Conservation (phyloP, 2,797 vertebrate genomes). For the Sebastes vulpes region DNA sequence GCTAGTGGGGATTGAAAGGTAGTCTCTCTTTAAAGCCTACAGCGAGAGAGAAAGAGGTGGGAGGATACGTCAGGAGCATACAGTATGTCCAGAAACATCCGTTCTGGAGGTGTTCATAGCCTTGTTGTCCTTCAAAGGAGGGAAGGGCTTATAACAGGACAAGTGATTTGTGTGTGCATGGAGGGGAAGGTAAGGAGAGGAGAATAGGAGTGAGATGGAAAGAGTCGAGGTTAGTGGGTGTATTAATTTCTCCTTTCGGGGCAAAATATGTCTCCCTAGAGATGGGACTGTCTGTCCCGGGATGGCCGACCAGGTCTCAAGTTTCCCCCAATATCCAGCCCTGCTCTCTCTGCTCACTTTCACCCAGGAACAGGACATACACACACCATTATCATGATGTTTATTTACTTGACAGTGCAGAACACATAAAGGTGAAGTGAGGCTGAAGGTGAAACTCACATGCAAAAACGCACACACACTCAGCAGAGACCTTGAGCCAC, state of each 20-base stretch:
- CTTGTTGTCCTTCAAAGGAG: slow-evolving; percentile 32
- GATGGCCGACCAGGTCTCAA: slow-evolving; percentile 70
- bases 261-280: slow-evolving; percentile 79
- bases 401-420: slow-evolving; percentile 40
- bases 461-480: not conserved
- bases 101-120: not conserved
- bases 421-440: not conserved
- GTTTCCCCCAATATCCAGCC: slow-evolving; percentile 70
- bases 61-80: not conserved
- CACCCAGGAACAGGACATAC: slow-evolving; percentile 25
- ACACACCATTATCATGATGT: slow-evolving; percentile 21
- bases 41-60: not conserved
- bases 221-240: slow-evolving; percentile 65
- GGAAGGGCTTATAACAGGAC: not conserved
- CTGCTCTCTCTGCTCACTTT: slow-evolving; percentile 48
- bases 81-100: not conserved
- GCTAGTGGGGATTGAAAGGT: not conserved
- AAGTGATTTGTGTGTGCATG: slow-evolving; percentile 15
- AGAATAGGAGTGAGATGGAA: slow-evolving; percentile 19
- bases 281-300: slow-evolving; percentile 80
- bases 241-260: slow-evolving; percentile 88
- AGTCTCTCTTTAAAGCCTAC: not conserved
- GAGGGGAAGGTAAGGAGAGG: slow-evolving; percentile 10
- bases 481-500: slow-evolving; percentile 19
- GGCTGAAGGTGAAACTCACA: slow-evolving; percentile 32